Evolutionary conservation across 2,797 vertebrate species (phyloP).

Genomic region (Gymnothorax reevesii): DNA sequence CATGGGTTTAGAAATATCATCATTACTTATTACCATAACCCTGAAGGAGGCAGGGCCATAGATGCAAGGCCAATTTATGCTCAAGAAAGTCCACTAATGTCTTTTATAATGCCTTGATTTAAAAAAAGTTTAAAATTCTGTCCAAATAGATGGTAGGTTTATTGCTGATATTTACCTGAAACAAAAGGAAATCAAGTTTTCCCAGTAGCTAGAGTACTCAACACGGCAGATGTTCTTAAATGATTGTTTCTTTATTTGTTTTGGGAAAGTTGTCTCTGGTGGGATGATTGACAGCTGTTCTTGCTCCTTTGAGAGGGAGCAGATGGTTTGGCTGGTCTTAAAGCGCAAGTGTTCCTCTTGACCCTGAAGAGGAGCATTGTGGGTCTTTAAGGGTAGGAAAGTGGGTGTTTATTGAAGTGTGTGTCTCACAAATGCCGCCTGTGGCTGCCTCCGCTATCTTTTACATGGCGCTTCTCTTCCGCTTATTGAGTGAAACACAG

Average conservation of each 20-base stretch:
- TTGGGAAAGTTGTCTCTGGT: background rate
- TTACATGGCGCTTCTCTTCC: background rate
- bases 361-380: background rate
- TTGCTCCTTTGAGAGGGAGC: background rate
- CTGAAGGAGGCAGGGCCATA: background rate
- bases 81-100: background rate
- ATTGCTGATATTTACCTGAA: background rate
- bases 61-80: background rate
- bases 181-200: background rate
- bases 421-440: background rate
- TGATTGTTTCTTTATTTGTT: background rate
- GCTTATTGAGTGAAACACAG: background rate
- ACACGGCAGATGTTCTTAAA: background rate
- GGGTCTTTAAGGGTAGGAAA: background rate
- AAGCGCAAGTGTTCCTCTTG: background rate
- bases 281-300: background rate
- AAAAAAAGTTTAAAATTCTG: background rate
- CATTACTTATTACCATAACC: background rate
- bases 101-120: background rate
- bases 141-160: background rate
- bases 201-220: background rate
- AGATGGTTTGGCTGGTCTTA: slow-evolving; percentile 10
- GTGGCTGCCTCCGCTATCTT: slow-evolving; percentile 4
- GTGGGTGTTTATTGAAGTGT: background rate
- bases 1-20: background rate